These are phyloP conservation scores for Erythrolamprus reginae DNA, from an alignment of 2,113 vertebrate genomes.

Conservation along the genomic window DNA sequence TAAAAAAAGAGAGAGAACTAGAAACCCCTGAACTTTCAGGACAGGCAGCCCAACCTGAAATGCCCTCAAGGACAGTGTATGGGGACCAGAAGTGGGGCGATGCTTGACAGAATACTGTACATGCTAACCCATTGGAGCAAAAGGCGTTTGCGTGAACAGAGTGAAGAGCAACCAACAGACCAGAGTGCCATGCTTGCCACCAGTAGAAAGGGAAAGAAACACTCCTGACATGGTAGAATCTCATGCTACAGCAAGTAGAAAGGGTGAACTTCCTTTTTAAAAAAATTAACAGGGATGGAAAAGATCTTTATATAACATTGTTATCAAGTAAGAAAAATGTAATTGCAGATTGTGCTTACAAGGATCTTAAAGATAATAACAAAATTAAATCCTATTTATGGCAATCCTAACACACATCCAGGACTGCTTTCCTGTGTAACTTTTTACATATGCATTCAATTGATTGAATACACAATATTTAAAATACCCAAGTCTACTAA, in stretches of 20 bases:
- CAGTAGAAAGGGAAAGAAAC: not conserved
- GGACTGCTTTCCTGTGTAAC: not conserved
- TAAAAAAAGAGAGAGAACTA: not conserved
- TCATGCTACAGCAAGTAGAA: not conserved
- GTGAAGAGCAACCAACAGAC: not conserved
- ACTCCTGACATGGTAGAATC: not conserved
- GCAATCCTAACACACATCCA: not conserved
- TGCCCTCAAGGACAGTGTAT: not conserved
- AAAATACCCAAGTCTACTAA: not conserved
- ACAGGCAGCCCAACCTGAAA: not conserved
- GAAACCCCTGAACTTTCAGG: not conserved
- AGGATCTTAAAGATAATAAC: not conserved
- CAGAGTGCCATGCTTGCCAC: not conserved
- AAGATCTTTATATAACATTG: not conserved
- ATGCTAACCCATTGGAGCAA: not conserved
- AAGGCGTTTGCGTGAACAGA: not conserved
- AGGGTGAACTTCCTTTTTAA: not conserved
- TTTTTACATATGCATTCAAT: not conserved
- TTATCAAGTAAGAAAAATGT: not conserved
- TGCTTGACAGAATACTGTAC: not conserved
- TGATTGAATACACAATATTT: not conserved
- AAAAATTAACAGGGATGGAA: not conserved
- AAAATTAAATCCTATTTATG: not conserved
- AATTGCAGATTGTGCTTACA: not conserved
- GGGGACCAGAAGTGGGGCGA: not conserved